Base-by-base conservation (phyloP, 2,888 invertebrate genomes). In the Drosophila lutescens region DNA sequence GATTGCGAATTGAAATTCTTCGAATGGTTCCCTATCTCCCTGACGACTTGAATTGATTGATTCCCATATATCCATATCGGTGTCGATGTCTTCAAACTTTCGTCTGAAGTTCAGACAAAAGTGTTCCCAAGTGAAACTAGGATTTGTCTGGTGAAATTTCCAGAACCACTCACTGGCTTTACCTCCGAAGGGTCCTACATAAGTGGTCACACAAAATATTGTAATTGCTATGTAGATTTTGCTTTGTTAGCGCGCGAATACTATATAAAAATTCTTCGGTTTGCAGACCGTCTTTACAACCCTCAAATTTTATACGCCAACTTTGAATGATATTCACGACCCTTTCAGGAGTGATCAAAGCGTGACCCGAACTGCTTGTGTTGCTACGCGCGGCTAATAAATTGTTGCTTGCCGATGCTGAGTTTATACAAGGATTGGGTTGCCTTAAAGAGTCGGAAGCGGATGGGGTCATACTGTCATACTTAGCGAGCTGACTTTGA, bases 51-150 rank as follows among this genome's bases (percentile, higher is more conserved):
- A 34, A 17, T 47, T 44, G 4, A 63, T 62, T 1, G 17, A n/a
- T 5, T 55, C 44, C 56, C 50, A 63, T 10, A 56, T 57, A 10
- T 50, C 56, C 26, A 49, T 56, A 17, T 63, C 62, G 3, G 61
- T 56, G n/a, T n/a, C n/a, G n/a, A n/a, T n/a, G n/a, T n/a, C n/a
- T n/a, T n/a, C n/a, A 13, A 58, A 41, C 34, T 41, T 65, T 2
- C 41, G 32, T 7, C 44, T 43, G 4, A 65, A 50, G 10, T 63
- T 36, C n/a, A 9, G 6, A 17, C 62, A 54, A 41, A 66, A 66
- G 6, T n/a, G 10, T 10, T 30, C 10, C 60, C 66, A 67, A 10
- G 26, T 46, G 32, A 60, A 51, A 10, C 23, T 7, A 0, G 34
- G 53, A 17, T 34, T 12, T 0, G 23, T 10, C 4, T 10, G 17